Evolutionary conservation across 2,888 invertebrate genomes (phyloP).

Genomic region (Acrobasis consociella): DNA sequence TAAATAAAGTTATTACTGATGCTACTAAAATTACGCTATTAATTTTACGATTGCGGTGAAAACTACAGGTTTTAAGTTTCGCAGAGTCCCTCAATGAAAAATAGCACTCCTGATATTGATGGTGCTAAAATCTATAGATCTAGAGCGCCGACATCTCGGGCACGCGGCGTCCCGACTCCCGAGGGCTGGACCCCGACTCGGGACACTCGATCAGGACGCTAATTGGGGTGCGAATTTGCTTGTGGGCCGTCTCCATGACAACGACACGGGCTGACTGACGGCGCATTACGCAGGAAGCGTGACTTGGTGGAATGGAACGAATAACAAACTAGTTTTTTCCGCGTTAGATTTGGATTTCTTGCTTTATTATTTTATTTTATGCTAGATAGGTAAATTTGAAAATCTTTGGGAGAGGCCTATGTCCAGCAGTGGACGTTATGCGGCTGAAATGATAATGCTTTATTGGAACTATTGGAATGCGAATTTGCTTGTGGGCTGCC

Average conservation of each 20-base stretch:
- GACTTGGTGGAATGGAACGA: neutral
- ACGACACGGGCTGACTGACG: slow-evolving; percentile 23
- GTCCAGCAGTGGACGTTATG: too few species aligned
- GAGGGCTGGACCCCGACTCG: slow-evolving; percentile 28
- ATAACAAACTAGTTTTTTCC: neutral
- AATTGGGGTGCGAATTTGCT: slow-evolving; percentile 64
- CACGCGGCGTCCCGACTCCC: neutral
- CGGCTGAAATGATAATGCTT: too few species aligned
- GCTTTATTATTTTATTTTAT: too few species aligned
- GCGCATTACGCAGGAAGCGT: slow-evolving; percentile 11
- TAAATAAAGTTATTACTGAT: too few species aligned
- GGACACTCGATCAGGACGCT: slow-evolving; percentile 52
- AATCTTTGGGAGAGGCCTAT: too few species aligned
- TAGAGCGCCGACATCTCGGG: neutral
- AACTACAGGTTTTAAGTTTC: too few species aligned
- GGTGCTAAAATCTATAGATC: neutral
- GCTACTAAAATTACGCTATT: too few species aligned
- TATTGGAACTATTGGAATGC: slow-evolving; percentile 66
- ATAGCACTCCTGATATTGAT: too few species aligned
- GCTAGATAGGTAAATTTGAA: too few species aligned
- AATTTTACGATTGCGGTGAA: too few species aligned
- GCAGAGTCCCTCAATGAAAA: too few species aligned
- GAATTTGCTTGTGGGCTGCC: slow-evolving; percentile 52
- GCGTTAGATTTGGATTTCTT: neutral
- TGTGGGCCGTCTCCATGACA: slow-evolving; percentile 35